Percentiles rank a stretch among this genome's conserved stretches.
Conservation (phyloP, 2,797 vertebrate species). For the Melanotaenia boesemani region DNA sequence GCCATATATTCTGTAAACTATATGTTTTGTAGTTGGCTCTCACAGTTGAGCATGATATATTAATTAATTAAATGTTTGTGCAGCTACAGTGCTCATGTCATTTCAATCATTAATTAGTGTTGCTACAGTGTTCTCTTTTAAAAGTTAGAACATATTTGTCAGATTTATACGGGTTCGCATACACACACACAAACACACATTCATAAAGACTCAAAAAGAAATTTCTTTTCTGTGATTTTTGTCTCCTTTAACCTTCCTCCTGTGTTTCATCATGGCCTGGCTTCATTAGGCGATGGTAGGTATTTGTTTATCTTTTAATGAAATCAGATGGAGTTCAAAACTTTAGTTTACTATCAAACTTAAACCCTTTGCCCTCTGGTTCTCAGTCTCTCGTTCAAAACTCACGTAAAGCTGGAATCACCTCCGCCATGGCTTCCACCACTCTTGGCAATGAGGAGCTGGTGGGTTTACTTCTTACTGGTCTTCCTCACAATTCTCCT, state of each 20-base stretch:
- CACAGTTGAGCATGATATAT: constrained; percentile 6
- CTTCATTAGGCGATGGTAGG: constrained; percentile 90
- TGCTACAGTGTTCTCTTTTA: constrained; percentile 3
- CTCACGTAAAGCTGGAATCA: constrained; percentile 97
- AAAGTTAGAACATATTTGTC: constrained; percentile 19
- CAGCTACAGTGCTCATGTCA: constrained; percentile 21
- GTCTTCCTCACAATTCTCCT: constrained; percentile 7
- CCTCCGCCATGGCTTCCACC: constrained; percentile 95
- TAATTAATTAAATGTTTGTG: constrained; percentile 34
- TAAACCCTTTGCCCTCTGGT: constrained; percentile 4
- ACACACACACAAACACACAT: not conserved
- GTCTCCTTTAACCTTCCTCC: constrained; percentile 16
- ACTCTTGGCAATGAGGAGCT: constrained; percentile 98
- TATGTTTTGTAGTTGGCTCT: not conserved
- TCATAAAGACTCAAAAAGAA: not conserved
- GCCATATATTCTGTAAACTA: not conserved
- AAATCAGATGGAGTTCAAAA: constrained; percentile 10
- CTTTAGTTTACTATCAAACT: not conserved
- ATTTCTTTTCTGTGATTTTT: constrained; percentile 14
- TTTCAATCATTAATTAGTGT: constrained; percentile 15
- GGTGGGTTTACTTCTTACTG: constrained; percentile 80
- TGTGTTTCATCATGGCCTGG: constrained; percentile 34
- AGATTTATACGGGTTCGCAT: not conserved
- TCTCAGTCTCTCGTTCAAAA: constrained; percentile 93
- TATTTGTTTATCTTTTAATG: constrained; percentile 29